A percentile compares a stretch with the other conserved stretches of the same genome.
Conservation (phyloP, 2,888 invertebrate species). For the Drosophila meridionalis region DNA sequence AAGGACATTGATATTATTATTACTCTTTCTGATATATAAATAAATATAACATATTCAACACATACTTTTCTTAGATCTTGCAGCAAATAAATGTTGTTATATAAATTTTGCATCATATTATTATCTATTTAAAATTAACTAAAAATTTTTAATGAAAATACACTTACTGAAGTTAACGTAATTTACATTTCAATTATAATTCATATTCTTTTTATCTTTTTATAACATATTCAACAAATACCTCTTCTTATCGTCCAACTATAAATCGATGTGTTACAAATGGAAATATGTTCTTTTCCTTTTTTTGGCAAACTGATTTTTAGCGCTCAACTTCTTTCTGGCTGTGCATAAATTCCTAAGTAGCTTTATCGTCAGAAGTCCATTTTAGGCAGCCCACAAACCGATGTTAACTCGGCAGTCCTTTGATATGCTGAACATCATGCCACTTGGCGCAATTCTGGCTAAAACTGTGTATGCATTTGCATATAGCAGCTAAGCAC, state of each 20-base stretch:
- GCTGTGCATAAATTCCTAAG: constrained; percentile 42
- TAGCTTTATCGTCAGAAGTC: constrained; percentile 42
- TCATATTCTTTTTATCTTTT: not conserved
- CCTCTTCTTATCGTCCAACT: not conserved
- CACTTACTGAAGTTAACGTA: not conserved
- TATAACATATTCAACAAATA: not conserved
- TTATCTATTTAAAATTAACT: not conserved
- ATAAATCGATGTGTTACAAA: constrained; percentile 16
- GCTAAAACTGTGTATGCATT: constrained; percentile 67
- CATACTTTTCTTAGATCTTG: no score
- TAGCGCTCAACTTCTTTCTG: constrained; percentile 10
- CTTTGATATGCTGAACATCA: constrained; percentile 77
- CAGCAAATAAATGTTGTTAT: no score
- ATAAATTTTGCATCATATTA: no score
- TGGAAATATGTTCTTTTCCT: not conserved
- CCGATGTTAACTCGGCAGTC: constrained; percentile 50
- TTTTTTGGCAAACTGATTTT: not conserved
- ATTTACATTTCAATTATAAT: not conserved
- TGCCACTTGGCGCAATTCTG: constrained; percentile 75
- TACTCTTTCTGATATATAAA: no score
- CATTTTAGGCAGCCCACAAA: constrained; percentile 26
- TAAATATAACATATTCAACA: no score
- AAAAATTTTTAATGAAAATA: not conserved
- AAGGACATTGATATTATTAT: no score
- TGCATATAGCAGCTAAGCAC: constrained; percentile 63